Conservation (phyloP, 2,113 vertebrate genomes). For the Lepisosteus oculatus region DNA sequence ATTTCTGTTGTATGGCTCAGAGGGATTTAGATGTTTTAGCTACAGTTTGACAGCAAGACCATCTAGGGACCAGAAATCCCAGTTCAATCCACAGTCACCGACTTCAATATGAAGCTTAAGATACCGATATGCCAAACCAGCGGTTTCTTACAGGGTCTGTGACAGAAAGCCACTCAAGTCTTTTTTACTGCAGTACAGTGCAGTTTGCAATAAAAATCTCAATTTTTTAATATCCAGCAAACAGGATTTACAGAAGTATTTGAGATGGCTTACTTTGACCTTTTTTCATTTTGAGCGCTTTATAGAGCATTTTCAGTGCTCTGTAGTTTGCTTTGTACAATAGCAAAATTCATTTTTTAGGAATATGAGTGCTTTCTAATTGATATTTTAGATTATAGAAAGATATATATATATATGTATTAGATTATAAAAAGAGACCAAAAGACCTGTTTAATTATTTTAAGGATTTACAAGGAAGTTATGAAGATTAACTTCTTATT, state of each 20-base stretch:
- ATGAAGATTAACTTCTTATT: too few species aligned
- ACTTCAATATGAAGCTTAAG: constrained; percentile 16
- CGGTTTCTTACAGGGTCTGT: constrained; percentile 15
- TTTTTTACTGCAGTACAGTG: constrained; percentile 14
- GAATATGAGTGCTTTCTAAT: too few species aligned
- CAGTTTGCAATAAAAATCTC: background rate
- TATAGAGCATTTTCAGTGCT: background rate
- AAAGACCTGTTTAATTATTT: too few species aligned
- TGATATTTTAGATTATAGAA: too few species aligned
- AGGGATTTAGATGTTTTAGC: constrained; percentile 29
- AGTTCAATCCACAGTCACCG: constrained; percentile 28
- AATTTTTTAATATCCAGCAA: constrained; percentile 7
- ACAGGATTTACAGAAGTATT: constrained; percentile 18
- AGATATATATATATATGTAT: too few species aligned
- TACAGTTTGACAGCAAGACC: constrained; percentile 20
- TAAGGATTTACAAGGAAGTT: too few species aligned
- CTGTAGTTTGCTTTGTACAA: too few species aligned
- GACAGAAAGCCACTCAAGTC: background rate
- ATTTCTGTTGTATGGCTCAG: constrained; percentile 10
- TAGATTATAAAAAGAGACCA: too few species aligned
- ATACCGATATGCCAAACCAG: constrained; percentile 19
- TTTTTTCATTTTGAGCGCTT: background rate
- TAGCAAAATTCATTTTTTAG: too few species aligned
- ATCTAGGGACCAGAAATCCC: constrained; percentile 29
- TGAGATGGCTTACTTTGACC: background rate